These are phyloP conservation scores for Fopius arisanus DNA, from an alignment of 1,140 invertebrate genomes.

Conservation along the genomic window DNA sequence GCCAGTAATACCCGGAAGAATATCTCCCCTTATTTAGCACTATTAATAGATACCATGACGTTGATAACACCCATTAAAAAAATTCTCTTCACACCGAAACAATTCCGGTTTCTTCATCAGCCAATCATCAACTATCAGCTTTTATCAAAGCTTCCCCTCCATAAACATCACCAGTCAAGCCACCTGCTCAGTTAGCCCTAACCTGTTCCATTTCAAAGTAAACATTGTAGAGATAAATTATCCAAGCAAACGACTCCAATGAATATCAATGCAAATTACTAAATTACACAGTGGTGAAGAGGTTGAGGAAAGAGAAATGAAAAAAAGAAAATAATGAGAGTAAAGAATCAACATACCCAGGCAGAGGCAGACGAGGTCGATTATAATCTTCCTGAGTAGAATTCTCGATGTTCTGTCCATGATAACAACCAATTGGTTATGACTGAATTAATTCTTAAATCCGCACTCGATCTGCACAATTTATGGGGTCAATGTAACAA, in stretches of 20 bases:
- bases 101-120: no score
- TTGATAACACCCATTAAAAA: background rate
- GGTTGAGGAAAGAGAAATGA: background rate
- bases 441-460: background rate
- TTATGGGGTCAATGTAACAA: background rate
- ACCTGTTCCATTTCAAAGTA: background rate
- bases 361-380: conserved; percentile 48
- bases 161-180: background rate
- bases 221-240: background rate
- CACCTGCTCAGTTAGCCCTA: background rate
- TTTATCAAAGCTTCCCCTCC: background rate
- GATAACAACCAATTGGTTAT: background rate
- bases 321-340: background rate
- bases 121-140: background rate
- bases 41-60: conserved; percentile 16
- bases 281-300: background rate
- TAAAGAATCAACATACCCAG: conserved; percentile 40
- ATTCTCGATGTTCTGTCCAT: conserved; percentile 51
- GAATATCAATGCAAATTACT: background rate
- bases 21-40: background rate
- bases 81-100: no score
- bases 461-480: conserved; percentile 11
- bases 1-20: conserved; percentile 25
- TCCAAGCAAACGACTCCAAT: background rate
- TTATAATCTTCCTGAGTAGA: conserved; percentile 46